A percentile compares a stretch with the other conserved stretches of the same genome.
Conservation (phyloP, 2,797 vertebrate species). For the Danio kyathit region DNA sequence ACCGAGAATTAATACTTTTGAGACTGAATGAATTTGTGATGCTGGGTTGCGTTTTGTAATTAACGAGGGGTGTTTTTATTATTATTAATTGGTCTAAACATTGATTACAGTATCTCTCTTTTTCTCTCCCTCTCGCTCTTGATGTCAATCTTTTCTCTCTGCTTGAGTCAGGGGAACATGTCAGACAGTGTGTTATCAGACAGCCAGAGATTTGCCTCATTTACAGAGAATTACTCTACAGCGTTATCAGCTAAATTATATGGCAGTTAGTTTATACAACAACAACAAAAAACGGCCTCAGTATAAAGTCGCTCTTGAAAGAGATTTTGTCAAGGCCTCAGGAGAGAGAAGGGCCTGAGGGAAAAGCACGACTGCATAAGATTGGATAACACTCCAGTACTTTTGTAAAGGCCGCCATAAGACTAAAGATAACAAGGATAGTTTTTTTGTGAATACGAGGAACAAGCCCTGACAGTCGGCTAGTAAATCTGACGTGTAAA, state of each 20-base stretch:
- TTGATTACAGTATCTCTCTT: too few species aligned
- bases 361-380: conserved; percentile 38
- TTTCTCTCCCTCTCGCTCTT: too few species aligned
- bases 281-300: conserved; percentile 35
- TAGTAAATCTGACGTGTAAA: neutral
- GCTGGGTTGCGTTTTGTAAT: too few species aligned
- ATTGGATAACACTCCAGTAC: conserved; percentile 42
- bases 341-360: conserved; percentile 48
- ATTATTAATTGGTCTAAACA: too few species aligned
- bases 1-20: too few species aligned
- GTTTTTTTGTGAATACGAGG: conserved; percentile 29
- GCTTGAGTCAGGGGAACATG: neutral
- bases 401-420: conserved; percentile 18
- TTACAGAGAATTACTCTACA: conserved; percentile 51
- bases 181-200: conserved; percentile 51
- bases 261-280: conserved; percentile 59
- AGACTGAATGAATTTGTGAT: too few species aligned
- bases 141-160: neutral
- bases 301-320: conserved; percentile 48
- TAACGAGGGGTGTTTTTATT: too few species aligned
- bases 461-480: neutral
- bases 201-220: conserved; percentile 46
- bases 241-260: conserved; percentile 53
- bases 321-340: conserved; percentile 54
- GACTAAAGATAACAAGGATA: conserved; percentile 17